Evolutionary conservation across 1,140 invertebrate genomes (phyloP), one percentile per base, ranked within the genome.

Genomic region (Pinna nobilis): DNA sequence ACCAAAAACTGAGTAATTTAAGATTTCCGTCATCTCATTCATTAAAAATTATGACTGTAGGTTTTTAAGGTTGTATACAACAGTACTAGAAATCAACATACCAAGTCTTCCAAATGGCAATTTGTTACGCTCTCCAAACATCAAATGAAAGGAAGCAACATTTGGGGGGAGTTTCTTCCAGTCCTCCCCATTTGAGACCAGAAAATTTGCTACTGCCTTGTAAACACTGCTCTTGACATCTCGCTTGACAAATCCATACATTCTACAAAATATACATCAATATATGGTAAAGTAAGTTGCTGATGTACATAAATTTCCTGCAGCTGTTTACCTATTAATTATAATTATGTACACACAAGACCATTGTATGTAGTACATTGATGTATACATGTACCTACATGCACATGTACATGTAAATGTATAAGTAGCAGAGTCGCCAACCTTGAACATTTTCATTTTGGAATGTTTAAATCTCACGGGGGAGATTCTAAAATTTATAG

Each of bases 41-140:
- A 28, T 53, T 23, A 13, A 53, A 25, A 1, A 28, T 9, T 28
- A 28, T 11, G 30, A 28, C 50, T 20, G 6, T 5, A 51, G 7
- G 30, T 20, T 28, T 51, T 20, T 20, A 28, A 7, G 15, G 3
- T 23, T 3, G 30, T 25, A 2, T 53, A 53, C 32, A 23, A 6
- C 50, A 25, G 1, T 47, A 13, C 32, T 25, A 57, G 18, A n/a
- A 57, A 0, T 18, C 7, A 59, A 57, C 30, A 70, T 67, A 84
- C 82, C 82, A 49, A 82, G 61, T 70, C 74, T 79, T 51, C 79
- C 78, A 75, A 81, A 84, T 32, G 81, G 82, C 7, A 84, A 44
- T 69, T 80, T 81, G 49, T 84, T 84, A 61, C 82, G 78, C 44
- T 84, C 82, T 37, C 82, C 82, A 68, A 84, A 76, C 82, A 84